These are phyloP conservation scores for Drosophila lacicola DNA, from an alignment of 2,888 invertebrate genomes.

Conservation along the genomic window DNA sequence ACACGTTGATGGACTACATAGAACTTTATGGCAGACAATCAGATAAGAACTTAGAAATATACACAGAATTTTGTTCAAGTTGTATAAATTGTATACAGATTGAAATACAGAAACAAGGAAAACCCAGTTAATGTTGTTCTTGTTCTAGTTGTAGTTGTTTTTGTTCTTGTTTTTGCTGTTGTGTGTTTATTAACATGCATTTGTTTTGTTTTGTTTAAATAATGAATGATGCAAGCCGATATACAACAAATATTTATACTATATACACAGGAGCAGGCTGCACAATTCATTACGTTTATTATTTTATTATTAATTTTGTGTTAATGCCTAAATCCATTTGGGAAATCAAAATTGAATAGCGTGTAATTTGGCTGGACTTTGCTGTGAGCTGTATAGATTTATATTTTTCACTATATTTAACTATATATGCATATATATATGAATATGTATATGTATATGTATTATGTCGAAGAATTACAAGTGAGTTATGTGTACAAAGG, in stretches of 20 bases:
- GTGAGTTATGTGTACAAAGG: constrained; percentile 51
- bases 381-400: constrained; percentile 26
- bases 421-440: constrained; percentile 14
- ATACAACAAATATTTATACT: constrained; percentile 47
- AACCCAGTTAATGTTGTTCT: constrained; percentile 17
- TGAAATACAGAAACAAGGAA: constrained; percentile 1
- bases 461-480: constrained; percentile 50
- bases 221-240: constrained; percentile 48
- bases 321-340: constrained; percentile 41
- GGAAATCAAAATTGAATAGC: constrained; percentile 46
- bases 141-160: constrained; percentile 13
- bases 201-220: constrained; percentile 37
- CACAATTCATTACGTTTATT: constrained; percentile 44
- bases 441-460: constrained; percentile 29
- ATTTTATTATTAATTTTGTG: constrained; percentile 44
- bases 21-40: constrained; percentile 70
- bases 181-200: constrained; percentile 39
- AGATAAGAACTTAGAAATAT: constrained; percentile 66
- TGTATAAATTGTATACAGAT: constrained; percentile 17
- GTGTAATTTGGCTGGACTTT: constrained; percentile 61
- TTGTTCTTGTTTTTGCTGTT: background rate
- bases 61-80: constrained; percentile 61
- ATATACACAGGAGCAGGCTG: constrained; percentile 46
- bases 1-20: constrained; percentile 80
- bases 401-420: constrained; percentile 11